Evolutionary conservation across 2,797 vertebrate species (phyloP).

Genomic region (Simalia tracyae): DNA sequence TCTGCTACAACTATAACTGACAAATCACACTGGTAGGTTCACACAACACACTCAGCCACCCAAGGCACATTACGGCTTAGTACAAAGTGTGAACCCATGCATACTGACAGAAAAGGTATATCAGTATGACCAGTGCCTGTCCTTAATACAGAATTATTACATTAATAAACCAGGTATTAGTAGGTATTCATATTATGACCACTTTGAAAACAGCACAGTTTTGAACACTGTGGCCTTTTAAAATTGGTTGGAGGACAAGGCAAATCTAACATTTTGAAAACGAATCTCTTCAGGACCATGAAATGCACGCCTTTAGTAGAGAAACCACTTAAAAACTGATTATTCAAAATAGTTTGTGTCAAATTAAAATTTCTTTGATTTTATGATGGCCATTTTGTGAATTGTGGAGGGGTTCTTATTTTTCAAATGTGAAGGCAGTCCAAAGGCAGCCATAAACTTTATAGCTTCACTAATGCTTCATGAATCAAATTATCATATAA

Average conservation of each 20-base stretch:
- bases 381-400: neutral
- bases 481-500: constrained; percentile 71
- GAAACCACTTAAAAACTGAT: neutral
- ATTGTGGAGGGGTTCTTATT: constrained; percentile 1
- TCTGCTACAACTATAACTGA: neutral
- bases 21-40: neutral
- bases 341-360: neutral
- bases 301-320: neutral
- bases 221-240: neutral
- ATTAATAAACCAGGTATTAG: neutral
- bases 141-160: neutral
- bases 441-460: constrained; percentile 41
- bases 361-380: neutral
- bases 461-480: constrained; percentile 47
- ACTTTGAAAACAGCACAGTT: neutral
- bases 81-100: neutral
- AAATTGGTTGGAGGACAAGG: rapidly evolving
- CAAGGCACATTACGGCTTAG: neutral
- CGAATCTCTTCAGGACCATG: neutral
- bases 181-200: too few relatives aligned
- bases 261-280: neutral
- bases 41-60: neutral
- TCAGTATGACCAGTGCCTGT: neutral
- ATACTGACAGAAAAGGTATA: neutral
- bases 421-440: neutral